phyloP scores from a whole-genome alignment of 2,888 invertebrate genomes.

The Drosophila meridiana region DNA sequence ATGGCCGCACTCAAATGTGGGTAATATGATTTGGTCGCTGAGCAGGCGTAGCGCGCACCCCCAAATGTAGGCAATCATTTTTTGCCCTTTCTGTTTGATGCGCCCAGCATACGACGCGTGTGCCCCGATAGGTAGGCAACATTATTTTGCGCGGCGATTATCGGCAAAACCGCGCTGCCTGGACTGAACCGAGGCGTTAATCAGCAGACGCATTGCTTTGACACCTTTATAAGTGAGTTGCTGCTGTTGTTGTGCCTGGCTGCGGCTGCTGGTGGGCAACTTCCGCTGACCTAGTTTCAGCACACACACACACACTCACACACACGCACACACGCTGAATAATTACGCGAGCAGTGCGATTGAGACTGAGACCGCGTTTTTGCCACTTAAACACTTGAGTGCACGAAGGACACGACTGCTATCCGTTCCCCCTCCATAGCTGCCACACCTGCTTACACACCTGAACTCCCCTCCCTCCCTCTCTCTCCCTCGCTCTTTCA shows the following conservation, averaged over 20 bases:
- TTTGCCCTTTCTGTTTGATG: conserved; percentile 5
- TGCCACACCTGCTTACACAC: conserved; percentile 9
- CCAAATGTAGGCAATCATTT: conserved; percentile 52
- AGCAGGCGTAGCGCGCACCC: conserved; percentile 33
- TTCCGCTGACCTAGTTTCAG: conserved; percentile 72
- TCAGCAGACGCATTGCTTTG: conserved; percentile 47
- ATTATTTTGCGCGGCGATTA: conserved; percentile 38
- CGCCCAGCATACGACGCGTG: conserved; percentile 8
- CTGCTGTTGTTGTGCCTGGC: conserved; percentile 27
- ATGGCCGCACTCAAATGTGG: conserved; percentile 8
- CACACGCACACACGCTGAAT: conserved; percentile 52
- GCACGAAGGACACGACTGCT: conserved; percentile 15
- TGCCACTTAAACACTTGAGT: conserved; percentile 46
- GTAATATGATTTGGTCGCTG: conserved; percentile 11
- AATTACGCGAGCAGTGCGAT: conserved; percentile 61
- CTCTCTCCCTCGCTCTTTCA: background rate
- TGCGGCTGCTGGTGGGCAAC: conserved; percentile 45
- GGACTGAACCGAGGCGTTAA: conserved; percentile 46
- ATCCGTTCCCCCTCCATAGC: conserved; percentile 15
- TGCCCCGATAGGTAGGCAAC: conserved; percentile 16
- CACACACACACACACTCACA: conserved; percentile 27
- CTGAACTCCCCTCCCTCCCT: background rate
- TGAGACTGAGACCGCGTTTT: conserved; percentile 50
- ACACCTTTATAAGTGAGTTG: conserved; percentile 33
- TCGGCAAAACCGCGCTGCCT: conserved; percentile 19